Conservation (phyloP, 2,888 invertebrate species). For the Dinocampus coccinellae region DNA sequence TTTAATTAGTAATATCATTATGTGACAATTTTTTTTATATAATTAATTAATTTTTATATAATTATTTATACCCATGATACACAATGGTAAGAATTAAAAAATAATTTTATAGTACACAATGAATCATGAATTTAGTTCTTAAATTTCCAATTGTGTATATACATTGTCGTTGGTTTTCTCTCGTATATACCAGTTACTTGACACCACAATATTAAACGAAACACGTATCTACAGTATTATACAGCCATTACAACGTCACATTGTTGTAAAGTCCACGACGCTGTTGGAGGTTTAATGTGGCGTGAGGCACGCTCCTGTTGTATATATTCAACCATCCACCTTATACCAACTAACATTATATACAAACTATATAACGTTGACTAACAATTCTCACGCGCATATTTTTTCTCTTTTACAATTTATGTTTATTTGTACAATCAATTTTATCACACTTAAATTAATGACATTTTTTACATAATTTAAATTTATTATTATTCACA, state of each 20-base stretch:
- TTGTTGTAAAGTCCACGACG: constrained; percentile 44
- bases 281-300: constrained; percentile 45
- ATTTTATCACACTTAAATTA: background rate
- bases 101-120: background rate
- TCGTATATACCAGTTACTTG: constrained; percentile 49
- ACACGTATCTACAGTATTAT: constrained; percentile 52
- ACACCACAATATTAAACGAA: constrained; percentile 51
- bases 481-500: no score
- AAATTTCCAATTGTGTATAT: background rate
- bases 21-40: no score
- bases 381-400: constrained; percentile 52
- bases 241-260: constrained; percentile 56
- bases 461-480: background rate
- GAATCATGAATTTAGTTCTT: background rate
- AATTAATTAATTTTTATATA: no score
- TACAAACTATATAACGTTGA: constrained; percentile 45
- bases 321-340: constrained; percentile 17
- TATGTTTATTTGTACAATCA: background rate
- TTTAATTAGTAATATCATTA: no score
- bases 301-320: constrained; percentile 55
- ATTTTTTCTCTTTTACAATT: background rate
- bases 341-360: no score
- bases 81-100: background rate
- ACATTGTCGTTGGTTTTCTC: constrained; percentile 39
- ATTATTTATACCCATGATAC: background rate